Percentiles rank a stretch among this genome's conserved stretches.
Evolutionary conservation across 1,140 invertebrate genomes (phyloP).

Genomic region (Marisa cornuarietis): DNA sequence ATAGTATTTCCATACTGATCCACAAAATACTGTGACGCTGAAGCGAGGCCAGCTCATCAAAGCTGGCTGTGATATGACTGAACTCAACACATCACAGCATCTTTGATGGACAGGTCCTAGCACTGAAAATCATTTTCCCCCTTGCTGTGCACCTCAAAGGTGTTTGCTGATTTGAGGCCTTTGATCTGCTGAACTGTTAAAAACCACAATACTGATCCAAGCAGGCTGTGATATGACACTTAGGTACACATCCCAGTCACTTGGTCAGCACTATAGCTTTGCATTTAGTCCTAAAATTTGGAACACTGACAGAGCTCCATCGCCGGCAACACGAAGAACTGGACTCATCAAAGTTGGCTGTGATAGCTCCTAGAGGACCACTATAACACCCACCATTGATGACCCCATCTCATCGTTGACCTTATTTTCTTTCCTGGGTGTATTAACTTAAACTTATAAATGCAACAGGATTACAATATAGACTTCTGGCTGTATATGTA

Average conservation of each 20-base stretch:
- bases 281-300: not conserved
- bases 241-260: constrained; percentile 58
- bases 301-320: not conserved
- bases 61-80: constrained; percentile 61
- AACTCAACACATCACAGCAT: constrained; percentile 47
- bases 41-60: constrained; percentile 34
- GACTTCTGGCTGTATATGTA: too few relatives aligned
- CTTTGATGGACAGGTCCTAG: constrained; percentile 18
- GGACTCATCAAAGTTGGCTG: constrained; percentile 54
- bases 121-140: not conserved
- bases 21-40: too few relatives aligned
- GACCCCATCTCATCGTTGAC: constrained; percentile 61
- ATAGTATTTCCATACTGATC: too few relatives aligned
- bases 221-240: constrained; percentile 64
- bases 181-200: not conserved
- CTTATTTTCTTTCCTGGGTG: not conserved
- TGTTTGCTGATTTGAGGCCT: not conserved
- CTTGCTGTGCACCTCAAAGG: not conserved
- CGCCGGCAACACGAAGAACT: constrained; percentile 15
- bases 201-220: constrained; percentile 58
- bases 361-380: constrained; percentile 44
- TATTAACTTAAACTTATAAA: too few relatives aligned
- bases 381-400: constrained; percentile 84
- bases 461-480: too few relatives aligned
- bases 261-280: constrained; percentile 44